Conservation (phyloP, 1,140 invertebrate species). For the Diploscapter pachys region DNA sequence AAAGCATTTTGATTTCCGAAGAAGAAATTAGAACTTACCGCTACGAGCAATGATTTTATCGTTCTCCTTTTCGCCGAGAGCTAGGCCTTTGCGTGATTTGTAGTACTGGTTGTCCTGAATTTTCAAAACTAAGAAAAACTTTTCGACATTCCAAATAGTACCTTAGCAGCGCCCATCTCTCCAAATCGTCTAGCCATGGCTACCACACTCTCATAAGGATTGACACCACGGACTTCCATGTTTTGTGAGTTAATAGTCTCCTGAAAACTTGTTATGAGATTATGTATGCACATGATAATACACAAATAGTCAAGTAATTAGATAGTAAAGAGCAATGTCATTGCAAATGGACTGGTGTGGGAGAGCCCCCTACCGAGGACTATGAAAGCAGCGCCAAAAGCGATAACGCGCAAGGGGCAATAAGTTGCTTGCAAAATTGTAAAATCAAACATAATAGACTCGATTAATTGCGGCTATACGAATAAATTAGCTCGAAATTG, state of each 20-base stretch:
- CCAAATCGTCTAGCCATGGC: conserved; percentile 31
- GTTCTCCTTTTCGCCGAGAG: conserved; percentile 29
- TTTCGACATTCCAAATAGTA: neutral
- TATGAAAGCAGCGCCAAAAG: no score
- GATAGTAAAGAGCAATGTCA: no score
- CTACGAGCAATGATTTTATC: neutral
- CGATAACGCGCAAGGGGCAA: no score
- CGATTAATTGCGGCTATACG: no score
- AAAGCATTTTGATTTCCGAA: neutral
- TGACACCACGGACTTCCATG: conserved; percentile 34
- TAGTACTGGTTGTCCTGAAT: conserved; percentile 22
- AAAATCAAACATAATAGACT: no score
- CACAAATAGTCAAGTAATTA: no score
- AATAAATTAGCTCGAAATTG: neutral
- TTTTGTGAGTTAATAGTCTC: no score
- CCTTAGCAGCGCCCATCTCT: conserved; percentile 33
- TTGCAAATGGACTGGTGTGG: no score
- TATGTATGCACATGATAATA: no score
- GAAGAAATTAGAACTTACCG: conserved; percentile 24
- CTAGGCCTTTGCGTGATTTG: conserved; percentile 7
- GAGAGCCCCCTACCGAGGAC: no score
- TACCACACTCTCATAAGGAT: conserved; percentile 33
- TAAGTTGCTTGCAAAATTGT: no score
- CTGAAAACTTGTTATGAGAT: no score
- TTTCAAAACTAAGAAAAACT: conserved; percentile 7